Percentiles rank a stretch among this genome's conserved stretches.
Conservation (phyloP, 2,888 invertebrate genomes). For the Chymomyza procnemis region DNA sequence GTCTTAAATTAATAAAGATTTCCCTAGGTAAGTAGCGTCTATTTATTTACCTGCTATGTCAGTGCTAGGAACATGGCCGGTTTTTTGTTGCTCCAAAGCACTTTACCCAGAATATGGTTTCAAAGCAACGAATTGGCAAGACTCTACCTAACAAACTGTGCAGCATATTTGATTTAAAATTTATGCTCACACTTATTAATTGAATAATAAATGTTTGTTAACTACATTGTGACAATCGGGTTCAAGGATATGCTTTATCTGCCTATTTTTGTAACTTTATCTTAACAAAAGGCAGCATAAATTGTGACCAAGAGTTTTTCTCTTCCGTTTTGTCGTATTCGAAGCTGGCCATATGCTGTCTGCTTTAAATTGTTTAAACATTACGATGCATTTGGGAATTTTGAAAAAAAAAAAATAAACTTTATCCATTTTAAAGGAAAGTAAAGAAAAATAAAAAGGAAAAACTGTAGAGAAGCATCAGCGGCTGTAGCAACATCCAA, state of each 20-base stretch:
- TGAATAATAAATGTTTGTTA: not conserved
- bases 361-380: conserved; percentile 69
- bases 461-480: conserved; percentile 34
- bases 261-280: not conserved
- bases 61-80: too few relatives aligned
- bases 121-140: too few relatives aligned
- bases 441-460: conserved; percentile 25
- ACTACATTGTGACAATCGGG: not conserved
- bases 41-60: too few relatives aligned
- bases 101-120: too few relatives aligned
- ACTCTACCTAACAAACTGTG: too few relatives aligned
- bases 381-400: conserved; percentile 76
- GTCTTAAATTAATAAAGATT: too few relatives aligned
- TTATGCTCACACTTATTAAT: not conserved
- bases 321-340: too few relatives aligned
- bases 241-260: not conserved
- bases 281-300: not conserved
- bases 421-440: conserved; percentile 37
- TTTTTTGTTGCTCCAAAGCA: too few relatives aligned
- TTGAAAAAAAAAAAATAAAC: conserved; percentile 30
- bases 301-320: not conserved
- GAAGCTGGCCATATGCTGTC: not conserved
- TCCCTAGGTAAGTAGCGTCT: too few relatives aligned
- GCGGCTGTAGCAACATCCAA: conserved; percentile 68
- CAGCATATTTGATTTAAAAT: too few relatives aligned